phyloP scores from a whole-genome alignment of 2,888 invertebrate genomes.

The Coecobrya sp. region DNA sequence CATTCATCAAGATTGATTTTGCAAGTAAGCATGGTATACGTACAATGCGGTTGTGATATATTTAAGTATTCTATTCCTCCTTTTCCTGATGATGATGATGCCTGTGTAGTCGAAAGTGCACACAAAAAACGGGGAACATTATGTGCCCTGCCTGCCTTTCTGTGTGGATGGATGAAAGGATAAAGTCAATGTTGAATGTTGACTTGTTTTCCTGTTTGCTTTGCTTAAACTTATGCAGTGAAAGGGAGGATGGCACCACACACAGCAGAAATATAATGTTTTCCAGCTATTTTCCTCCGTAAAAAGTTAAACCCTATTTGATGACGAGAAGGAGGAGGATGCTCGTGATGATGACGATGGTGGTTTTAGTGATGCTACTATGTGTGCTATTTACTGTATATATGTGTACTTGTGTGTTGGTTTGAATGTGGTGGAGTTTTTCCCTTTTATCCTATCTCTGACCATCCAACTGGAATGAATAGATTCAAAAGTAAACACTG shows the following conservation, averaged over 20 bases:
- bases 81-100: no score
- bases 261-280: slow-evolving; percentile 40
- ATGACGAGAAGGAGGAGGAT: neutral
- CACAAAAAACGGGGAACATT: neutral
- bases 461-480: slow-evolving; percentile 80
- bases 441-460: slow-evolving; percentile 71
- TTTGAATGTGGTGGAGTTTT: slow-evolving; percentile 28
- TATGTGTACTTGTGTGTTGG: neutral
- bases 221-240: slow-evolving; percentile 10
- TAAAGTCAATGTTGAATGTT: slow-evolving; percentile 45
- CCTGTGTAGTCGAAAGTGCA: slow-evolving; percentile 34
- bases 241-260: neutral
- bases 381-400: neutral
- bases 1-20: slow-evolving; percentile 83
- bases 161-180: neutral
- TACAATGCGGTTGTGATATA: slow-evolving; percentile 11
- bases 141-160: neutral
- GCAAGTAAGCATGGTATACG: slow-evolving; percentile 57
- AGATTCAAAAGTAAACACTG: slow-evolving; percentile 81
- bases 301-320: slow-evolving; percentile 73
- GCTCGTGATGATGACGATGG: slow-evolving; percentile 56
- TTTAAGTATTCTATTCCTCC: neutral
- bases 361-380: slow-evolving; percentile 27
- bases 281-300: slow-evolving; percentile 63
- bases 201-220: slow-evolving; percentile 51